Evolutionary conservation across 2,113 vertebrate genomes (phyloP), one percentile per base, ranked within the genome.

Genomic region (Cyrtonyx montezumae): DNA sequence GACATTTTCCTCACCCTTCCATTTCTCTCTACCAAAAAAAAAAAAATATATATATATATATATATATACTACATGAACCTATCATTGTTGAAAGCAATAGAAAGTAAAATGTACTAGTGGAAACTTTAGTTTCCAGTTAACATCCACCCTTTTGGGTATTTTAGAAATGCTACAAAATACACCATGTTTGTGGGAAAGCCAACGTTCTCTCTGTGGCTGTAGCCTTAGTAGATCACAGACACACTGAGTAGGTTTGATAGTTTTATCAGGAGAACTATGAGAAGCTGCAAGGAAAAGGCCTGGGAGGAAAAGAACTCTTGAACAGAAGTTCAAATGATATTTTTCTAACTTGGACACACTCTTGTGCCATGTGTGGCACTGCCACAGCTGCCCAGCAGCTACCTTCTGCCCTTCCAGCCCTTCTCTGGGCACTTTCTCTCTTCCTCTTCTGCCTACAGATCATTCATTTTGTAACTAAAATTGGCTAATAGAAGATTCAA

Each of bases 101-200:
- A 30, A 68, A 83, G 28, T 55, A 90, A 83, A 87, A 76, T 2
- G n/a, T 78, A 37, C 43, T 66, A 59, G 56, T 32, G 73, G 80
- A 81, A 89, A 58, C 78, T 91, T 94, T 66, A 87, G 56, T 82
- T 90, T 71, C 21, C 36, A 59, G 61, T 32, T 48, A n/a, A 40
- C 62, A 18, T 19, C 53, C 36, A 48, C 42, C 10, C 49, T 90
- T 43, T 30, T 2, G 46, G 69, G 48, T 58, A 34, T 22, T 42
- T 79, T 32, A 75, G 68, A 87, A 78, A 67, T 49, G 28, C 23
- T 59, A 5, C 55, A 74, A 93, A 91, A 91, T 26, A 75, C 3
- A 79, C 18, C 12, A 65, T 62, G 25, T 67, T 90, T 28, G 36
- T 2, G 6, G 65, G 65, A 69, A 80, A 83, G 45, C 5, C 36